Evolutionary conservation across 2,113 vertebrate species (phyloP).

Genomic region (Porphyrio hochstetteri): DNA sequence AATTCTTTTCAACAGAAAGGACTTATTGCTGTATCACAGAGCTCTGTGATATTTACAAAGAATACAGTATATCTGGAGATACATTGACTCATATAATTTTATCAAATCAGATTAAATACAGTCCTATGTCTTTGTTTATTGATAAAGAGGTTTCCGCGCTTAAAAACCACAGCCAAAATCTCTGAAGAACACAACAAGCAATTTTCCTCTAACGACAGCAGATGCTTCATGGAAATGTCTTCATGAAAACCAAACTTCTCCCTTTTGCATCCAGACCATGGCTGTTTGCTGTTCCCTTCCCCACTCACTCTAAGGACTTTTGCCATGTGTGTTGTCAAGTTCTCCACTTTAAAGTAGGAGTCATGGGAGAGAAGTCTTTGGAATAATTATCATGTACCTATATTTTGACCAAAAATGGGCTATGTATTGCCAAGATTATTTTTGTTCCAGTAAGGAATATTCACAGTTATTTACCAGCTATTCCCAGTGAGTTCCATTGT

Average conservation of each 20-base stretch:
- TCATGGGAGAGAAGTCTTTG: neutral
- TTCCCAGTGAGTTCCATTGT: neutral
- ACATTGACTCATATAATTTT: neutral
- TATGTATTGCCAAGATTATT: neutral
- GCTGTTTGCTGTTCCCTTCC: neutral
- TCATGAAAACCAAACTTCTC: neutral
- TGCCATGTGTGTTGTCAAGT: neutral
- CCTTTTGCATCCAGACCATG: neutral
- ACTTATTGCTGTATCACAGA: neutral
- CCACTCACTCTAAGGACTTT: neutral
- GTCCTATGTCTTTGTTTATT: neutral
- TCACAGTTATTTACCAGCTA: neutral
- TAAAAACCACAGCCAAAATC: neutral
- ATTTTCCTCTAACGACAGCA: neutral
- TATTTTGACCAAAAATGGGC: neutral
- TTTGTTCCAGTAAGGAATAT: neutral
- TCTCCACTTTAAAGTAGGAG: neutral
- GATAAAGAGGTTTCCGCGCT: neutral
- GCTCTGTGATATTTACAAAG: neutral
- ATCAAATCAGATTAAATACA: neutral
- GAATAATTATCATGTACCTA: neutral
- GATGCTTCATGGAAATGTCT: neutral
- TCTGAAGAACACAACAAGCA: neutral
- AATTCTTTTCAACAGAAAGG: neutral
- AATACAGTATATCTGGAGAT: neutral